Conservation (phyloP, 2,888 invertebrate genomes). For the Tigriopus californicus region DNA sequence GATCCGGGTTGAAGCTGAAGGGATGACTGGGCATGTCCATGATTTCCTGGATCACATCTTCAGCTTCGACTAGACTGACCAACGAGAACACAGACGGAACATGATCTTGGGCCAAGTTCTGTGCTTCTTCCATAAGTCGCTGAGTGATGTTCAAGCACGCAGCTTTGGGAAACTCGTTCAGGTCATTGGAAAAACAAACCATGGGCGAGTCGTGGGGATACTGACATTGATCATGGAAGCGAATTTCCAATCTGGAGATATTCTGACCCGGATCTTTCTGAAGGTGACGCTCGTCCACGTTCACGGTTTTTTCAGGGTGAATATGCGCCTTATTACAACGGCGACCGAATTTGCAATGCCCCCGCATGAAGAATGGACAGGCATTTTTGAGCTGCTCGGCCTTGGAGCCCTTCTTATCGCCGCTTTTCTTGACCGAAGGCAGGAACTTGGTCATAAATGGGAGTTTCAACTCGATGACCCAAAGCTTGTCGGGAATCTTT, state of each 20-base stretch:
- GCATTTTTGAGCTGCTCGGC: constrained; percentile 30
- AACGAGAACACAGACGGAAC: constrained; percentile 51
- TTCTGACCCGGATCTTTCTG: constrained; percentile 23
- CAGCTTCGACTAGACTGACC: constrained; percentile 31
- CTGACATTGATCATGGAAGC: constrained; percentile 44
- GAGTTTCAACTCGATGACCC: constrained; percentile 46
- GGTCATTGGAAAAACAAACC: constrained; percentile 44
- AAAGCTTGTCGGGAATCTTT: constrained; percentile 45
- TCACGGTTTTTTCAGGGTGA: constrained; percentile 23
- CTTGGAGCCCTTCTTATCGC: constrained; percentile 18
- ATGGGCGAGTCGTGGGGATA: constrained; percentile 57
- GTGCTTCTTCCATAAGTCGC: constrained; percentile 47
- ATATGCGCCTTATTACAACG: constrained; percentile 48
- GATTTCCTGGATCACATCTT: constrained; percentile 8
- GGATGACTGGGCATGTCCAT: not conserved
- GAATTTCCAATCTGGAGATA: constrained; percentile 40
- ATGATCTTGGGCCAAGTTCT: constrained; percentile 42
- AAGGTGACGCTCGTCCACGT: constrained; percentile 21
- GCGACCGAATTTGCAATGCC: constrained; percentile 49
- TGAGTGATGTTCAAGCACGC: constrained; percentile 45
- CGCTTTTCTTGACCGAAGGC: not conserved
- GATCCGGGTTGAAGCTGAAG: constrained; percentile 7
- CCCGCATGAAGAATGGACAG: constrained; percentile 41
- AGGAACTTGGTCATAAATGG: constrained; percentile 20
- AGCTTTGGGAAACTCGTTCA: constrained; percentile 39